Base-by-base conservation (phyloP, 2,113 vertebrate species). In the Mola mola region DNA sequence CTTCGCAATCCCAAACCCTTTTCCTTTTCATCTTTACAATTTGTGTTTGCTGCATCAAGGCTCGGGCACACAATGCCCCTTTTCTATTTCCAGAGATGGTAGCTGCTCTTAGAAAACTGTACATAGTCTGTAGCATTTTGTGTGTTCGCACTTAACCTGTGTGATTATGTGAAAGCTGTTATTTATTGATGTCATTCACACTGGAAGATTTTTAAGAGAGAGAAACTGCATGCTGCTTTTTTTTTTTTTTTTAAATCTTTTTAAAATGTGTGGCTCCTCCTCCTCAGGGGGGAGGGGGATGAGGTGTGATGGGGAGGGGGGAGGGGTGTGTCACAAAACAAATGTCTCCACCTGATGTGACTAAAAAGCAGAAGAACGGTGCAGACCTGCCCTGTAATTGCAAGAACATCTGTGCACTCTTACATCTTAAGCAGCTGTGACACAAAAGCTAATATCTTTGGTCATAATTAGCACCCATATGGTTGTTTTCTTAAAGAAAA, bases 151-250 rank as follows among this genome's bases (percentile, higher is more conserved):
- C 88, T 91, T 90, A 87, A 21, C n/a, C 79, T 62, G 73, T 75
- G 82, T 87, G 29, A 55, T 61, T 78, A 16, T 80, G 53, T 79
- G 15, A 66, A 78, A 82, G 66, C 57, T 82, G 15, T 84, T 90
- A 93, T 92, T 93, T 93, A 91, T 92, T 92, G 33, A 65, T 52
- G 85, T 90, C 81, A 58, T 81, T 82, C 48, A 88, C 83, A 87
- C 86, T 92, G 90, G 75, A 85, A 22, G 28, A 56, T 82, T 82
- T 85, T 72, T 76, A 48, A 65, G 65, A 55, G 28, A 77, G 38
- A 69, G 20, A 69, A 65, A 66, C 5, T 73, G 72, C 68, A 74
- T 70, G 70, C 64, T 72, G 58, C 40, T 68, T 57, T 78, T 86
- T 73, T 77, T 11, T 60, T 26, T 1, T 24, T 78, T 78, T 63